Percentiles rank a stretch among this genome's conserved stretches.
These are phyloP conservation scores for Eufriesea mexicana DNA, from an alignment of 1,140 invertebrate species.

Conservation along the genomic window DNA sequence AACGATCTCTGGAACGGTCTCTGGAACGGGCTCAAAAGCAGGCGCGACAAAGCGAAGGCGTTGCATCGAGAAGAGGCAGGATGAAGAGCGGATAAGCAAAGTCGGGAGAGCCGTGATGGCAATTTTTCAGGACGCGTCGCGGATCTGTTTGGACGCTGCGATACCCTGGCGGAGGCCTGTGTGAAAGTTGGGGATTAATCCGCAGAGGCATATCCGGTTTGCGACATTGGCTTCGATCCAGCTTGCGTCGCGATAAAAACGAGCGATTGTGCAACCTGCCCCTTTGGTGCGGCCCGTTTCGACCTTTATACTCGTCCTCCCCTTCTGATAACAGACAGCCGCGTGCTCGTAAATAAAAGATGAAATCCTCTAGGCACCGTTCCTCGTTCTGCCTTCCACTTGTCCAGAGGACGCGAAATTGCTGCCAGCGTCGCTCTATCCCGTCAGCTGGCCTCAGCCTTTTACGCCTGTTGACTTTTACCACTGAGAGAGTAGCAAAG, in stretches of 20 bases:
- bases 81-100: not conserved
- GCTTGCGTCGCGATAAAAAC: slow-evolving; percentile 17
- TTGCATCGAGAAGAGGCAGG: not conserved
- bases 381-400: not conserved
- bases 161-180: not conserved
- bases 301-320: not conserved
- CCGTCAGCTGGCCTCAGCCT: too few species aligned
- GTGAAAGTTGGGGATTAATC: slow-evolving; percentile 21
- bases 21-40: too few species aligned
- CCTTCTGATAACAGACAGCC: slow-evolving; percentile 10
- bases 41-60: not conserved
- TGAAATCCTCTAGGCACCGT: not conserved
- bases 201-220: slow-evolving; percentile 18
- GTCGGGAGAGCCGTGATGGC: not conserved
- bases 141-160: not conserved
- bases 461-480: slow-evolving; percentile 7
- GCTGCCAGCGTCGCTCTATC: not conserved
- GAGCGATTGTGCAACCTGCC: slow-evolving; percentile 13
- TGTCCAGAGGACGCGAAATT: not conserved
- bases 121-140: slow-evolving; percentile 21
- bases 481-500: slow-evolving; percentile 1
- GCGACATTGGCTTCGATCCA: slow-evolving; percentile 46
- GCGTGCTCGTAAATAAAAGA: slow-evolving; percentile 21
- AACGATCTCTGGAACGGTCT: not conserved
- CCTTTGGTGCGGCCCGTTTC: not conserved